Evolutionary conservation across 2,113 vertebrate species (phyloP), one percentile per base, ranked within the genome.

Genomic region (Xyrauchen texanus): DNA sequence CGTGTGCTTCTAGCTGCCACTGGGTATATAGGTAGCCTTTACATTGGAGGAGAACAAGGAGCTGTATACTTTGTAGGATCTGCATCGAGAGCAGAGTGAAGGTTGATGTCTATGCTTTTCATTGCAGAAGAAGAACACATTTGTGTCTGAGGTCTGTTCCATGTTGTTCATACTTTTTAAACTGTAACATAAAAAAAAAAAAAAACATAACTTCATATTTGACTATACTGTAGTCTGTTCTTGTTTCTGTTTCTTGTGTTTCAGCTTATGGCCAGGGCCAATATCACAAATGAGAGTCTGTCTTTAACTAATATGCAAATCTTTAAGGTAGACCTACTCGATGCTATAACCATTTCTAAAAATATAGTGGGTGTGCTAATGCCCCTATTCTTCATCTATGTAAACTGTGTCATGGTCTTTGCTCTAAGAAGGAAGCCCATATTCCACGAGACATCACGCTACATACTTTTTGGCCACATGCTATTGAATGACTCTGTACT

Each of bases 381-480:
- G 0, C 34, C 66, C 9, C 4, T 85, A 7, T 78, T 83, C 11
- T 82, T 75, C 46, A 44, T 49, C 5, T 79, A 63, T 80, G 63
- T 85, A 7, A 85, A 83, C 42, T 15, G 66, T 44, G 42, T 83
- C 10, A 83, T 83, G 79, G 5, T 83, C 2, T 73, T 68, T 46
- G 46, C 76, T 62, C 68, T 85, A 13, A 7, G 21, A 5, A 79
- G 79, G 34, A 82, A 79, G 53, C 34, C 10, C 21, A 46, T 60
- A 16, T 83, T 83, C 45, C 21, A 66, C 8, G 70, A 83, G 72
- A 68, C 49, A 0, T 51, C 82, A 4, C 82, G 82, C 46, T 83
- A 83, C 34, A 76, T 83, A 13, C 65, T 83, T 12, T 86, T 86
- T 67, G 64, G 66, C n/a, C 79, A 85, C 76, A 85, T 85, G 84